These are phyloP conservation scores for Pygocentrus nattereri DNA, from an alignment of 2,797 vertebrate genomes.

Conservation along the genomic window DNA sequence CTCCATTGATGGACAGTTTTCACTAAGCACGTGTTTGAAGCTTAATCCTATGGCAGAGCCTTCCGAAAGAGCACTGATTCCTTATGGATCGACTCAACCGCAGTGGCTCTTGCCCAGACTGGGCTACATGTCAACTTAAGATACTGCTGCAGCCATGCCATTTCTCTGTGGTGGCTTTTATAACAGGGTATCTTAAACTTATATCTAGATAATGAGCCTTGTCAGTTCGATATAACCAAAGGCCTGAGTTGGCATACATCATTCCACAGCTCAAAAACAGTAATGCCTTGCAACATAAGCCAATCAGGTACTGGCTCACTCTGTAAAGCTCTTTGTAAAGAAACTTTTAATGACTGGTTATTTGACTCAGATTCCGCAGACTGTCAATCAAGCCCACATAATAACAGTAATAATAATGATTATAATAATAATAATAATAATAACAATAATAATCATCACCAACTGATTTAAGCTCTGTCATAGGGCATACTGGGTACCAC, in stretches of 20 bases:
- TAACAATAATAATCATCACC: too few species aligned
- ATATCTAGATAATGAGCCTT: slow-evolving; percentile 20
- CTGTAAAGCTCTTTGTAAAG: neutral
- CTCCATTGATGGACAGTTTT: slow-evolving; percentile 52
- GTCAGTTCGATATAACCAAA: slow-evolving; percentile 7
- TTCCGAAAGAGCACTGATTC: slow-evolving; percentile 52
- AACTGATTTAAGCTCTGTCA: too few species aligned
- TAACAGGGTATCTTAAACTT: slow-evolving; percentile 7
- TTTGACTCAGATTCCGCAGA: too few species aligned
- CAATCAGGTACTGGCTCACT: neutral
- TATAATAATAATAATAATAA: too few species aligned
- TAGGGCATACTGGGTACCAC: too few species aligned
- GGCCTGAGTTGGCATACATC: slow-evolving; percentile 12
- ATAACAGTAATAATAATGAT: too few species aligned
- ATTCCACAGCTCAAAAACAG: slow-evolving; percentile 12
- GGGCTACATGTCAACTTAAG: slow-evolving; percentile 19
- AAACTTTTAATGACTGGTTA: too few species aligned
- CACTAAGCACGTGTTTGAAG: slow-evolving; percentile 54
- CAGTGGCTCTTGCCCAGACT: slow-evolving; percentile 32
- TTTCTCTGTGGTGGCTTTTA: slow-evolving; percentile 45
- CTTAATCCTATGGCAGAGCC: slow-evolving; percentile 49
- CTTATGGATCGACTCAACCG: slow-evolving; percentile 46
- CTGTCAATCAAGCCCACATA: too few species aligned
- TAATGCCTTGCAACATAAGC: neutral
- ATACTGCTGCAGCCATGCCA: slow-evolving; percentile 21